Evolutionary conservation across 2,113 vertebrate species (phyloP).

Genomic region (Tauraco erythrolophus): DNA sequence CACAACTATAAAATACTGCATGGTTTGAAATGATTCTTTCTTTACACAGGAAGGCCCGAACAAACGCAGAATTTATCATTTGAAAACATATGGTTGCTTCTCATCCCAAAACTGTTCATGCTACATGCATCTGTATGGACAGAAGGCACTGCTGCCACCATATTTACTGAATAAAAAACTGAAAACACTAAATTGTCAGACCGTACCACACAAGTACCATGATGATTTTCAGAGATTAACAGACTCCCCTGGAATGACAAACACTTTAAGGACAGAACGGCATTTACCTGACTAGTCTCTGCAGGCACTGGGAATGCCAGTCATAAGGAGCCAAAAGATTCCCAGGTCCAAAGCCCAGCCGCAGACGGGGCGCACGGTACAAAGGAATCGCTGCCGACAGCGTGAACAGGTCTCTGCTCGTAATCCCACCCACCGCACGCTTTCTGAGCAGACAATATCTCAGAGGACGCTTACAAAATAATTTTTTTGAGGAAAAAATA

Average conservation of each 20-base stretch:
- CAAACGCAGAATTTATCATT: not conserved
- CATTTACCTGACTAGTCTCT: not conserved
- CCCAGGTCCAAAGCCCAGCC: not conserved
- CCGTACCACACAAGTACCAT: not conserved
- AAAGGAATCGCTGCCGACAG: not conserved
- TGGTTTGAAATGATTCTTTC: not conserved
- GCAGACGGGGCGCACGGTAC: no score
- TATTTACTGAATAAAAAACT: not conserved
- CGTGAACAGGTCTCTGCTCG: not conserved
- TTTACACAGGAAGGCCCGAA: not conserved
- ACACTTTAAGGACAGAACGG: not conserved
- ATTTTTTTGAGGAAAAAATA: not conserved
- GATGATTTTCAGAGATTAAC: not conserved
- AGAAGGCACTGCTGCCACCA: not conserved
- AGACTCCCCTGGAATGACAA: not conserved
- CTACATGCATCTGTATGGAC: not conserved
- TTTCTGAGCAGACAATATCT: not conserved
- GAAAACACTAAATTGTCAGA: not conserved
- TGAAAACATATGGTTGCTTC: not conserved
- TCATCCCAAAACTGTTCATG: not conserved
- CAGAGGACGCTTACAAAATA: not conserved
- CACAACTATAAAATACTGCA: not conserved
- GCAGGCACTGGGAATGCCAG: not conserved
- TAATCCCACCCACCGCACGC: not conserved
- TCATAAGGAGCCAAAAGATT: not conserved